A percentile compares a stretch with the other conserved stretches of the same genome.
phyloP scores from a whole-genome alignment of 2,113 vertebrate genomes.

The Patagioenas fasciata region DNA sequence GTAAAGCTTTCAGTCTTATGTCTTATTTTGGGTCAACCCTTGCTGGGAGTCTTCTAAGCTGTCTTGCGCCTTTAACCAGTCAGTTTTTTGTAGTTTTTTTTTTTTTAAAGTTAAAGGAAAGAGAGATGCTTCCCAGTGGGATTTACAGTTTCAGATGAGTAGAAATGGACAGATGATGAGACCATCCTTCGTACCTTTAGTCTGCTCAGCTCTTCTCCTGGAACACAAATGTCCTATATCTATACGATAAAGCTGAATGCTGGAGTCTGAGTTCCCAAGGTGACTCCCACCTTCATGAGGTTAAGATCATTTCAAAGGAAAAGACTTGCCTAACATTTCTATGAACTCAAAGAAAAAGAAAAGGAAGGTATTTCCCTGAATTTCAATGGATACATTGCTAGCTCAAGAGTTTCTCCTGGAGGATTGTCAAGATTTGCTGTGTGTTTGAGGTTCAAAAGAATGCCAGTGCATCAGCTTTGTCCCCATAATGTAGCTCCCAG shows the following conservation, averaged over 20 bases:
- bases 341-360: background rate
- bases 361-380: background rate
- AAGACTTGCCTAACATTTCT: background rate
- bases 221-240: constrained; percentile 11
- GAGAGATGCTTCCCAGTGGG: background rate
- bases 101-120: background rate
- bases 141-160: background rate
- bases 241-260: background rate
- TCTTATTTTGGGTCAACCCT: background rate
- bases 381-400: background rate
- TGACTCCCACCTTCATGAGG: background rate
- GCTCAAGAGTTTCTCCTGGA: constrained; percentile 19
- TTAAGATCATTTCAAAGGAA: background rate
- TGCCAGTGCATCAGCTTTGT: background rate
- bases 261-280: background rate
- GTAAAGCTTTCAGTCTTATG: background rate
- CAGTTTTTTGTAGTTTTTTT: background rate
- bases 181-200: background rate
- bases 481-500: constrained; percentile 43
- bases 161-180: background rate
- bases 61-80: background rate
- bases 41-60: background rate
- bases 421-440: background rate
- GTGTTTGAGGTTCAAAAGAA: constrained; percentile 28
- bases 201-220: background rate